Evolutionary conservation across 2,888 invertebrate species (phyloP), one percentile per base, ranked within the genome.

Genomic region (Drosophila acutilabella): DNA sequence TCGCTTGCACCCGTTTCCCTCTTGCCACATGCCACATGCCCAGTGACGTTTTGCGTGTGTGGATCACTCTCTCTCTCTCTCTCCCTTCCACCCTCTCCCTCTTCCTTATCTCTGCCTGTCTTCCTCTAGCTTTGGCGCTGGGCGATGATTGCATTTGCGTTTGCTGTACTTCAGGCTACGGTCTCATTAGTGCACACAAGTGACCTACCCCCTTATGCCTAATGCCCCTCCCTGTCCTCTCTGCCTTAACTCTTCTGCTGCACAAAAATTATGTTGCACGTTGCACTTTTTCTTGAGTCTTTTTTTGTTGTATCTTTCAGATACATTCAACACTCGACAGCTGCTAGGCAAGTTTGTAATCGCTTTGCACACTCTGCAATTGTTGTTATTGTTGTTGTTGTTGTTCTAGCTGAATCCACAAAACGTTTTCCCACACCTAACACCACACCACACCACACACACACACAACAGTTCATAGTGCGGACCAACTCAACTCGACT

Each of bases 381-480:
- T 44, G 51, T 42, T 40, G 38, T 33, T 23, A 14, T n/a, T 48
- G 45, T 51, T 23, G 23, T n/a, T 48, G 44, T 50, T 71, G 33
- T 42, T 42, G 7, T 53, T 71, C 47, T 76, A 38, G 67, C 61
- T 62, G 68, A 51, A 30, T 56, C 41, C 56, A 78, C 78, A 74
- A 73, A 74, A 78, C 38, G 53, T 71, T 84, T 86, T 81, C 81
- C 85, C 88, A 88, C 81, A 84, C 72, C 68, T 52, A 36, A 60
- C 74, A 73, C 47, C 42, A 53, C 50, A 59, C 45, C 62, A 44
- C 40, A 50, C 41, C 41, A 30, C 44, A 8, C 51, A 36, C 42
- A 13, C 20, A 38, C 33, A 53, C 40, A 47, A 20, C 45, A 30
- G 42, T 69, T 51, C 59, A 57, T n/a, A 44, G 51, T 42, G 44